Evolutionary conservation across 2,797 vertebrate genomes (phyloP).

Genomic region (Petrocephalus schoutedeni): DNA sequence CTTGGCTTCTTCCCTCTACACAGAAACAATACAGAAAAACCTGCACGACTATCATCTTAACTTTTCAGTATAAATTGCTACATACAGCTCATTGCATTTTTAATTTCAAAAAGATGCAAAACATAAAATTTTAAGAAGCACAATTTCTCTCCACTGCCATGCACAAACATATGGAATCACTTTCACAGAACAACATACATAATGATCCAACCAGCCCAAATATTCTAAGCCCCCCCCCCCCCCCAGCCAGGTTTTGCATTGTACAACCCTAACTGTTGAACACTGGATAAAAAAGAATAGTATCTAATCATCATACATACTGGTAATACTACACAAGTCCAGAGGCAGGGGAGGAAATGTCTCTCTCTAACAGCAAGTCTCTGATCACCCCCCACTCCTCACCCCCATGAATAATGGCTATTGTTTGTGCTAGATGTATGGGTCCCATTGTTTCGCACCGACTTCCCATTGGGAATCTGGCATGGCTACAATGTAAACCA

Average conservation of each 20-base stretch:
- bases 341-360: not conserved
- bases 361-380: not conserved
- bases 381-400: not conserved
- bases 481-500: constrained; percentile 28
- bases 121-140: not conserved
- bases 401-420: constrained; percentile 27
- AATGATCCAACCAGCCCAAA: not conserved
- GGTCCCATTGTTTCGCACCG: constrained; percentile 30
- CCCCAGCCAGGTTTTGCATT: not conserved
- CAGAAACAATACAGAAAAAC: not conserved
- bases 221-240: not conserved
- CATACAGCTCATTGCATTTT: not conserved
- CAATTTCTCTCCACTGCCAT: not conserved
- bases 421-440: constrained; percentile 23
- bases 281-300: not conserved
- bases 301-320: not conserved
- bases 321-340: not conserved
- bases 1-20: not conserved
- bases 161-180: not conserved
- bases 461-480: constrained; percentile 16
- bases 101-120: not conserved
- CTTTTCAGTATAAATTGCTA: not conserved
- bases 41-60: not conserved
- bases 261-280: not conserved
- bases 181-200: not conserved